These are phyloP conservation scores for Anser brachyrhynchus DNA, from an alignment of 2,113 vertebrate species.

Conservation along the genomic window DNA sequence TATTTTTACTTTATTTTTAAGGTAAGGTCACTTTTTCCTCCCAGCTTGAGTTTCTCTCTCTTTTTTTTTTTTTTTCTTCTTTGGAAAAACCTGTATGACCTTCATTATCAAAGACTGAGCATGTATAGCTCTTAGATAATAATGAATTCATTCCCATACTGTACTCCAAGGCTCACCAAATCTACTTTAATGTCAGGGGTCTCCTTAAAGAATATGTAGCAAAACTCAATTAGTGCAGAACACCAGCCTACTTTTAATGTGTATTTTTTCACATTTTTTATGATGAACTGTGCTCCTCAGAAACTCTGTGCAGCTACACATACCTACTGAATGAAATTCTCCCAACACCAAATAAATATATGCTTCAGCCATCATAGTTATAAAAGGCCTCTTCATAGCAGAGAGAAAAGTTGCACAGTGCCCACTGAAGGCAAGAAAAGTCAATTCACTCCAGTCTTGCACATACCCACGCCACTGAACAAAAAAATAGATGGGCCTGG, in stretches of 20 bases:
- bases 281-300: neutral
- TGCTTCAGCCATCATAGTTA: neutral
- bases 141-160: neutral
- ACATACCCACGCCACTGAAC: neutral
- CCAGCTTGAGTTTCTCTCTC: neutral
- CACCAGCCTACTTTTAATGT: neutral
- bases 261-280: conserved; percentile 29
- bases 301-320: neutral
- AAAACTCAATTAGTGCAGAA: neutral
- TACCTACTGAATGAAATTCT: conserved; percentile 15
- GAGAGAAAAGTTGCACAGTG: conserved; percentile 2
- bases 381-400: conserved; percentile 47
- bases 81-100: neutral
- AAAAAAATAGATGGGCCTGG: neutral
- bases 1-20: neutral
- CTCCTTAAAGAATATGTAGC: neutral
- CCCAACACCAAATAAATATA: conserved; percentile 23
- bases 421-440: conserved; percentile 5
- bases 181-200: neutral
- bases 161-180: neutral
- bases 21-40: neutral
- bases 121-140: neutral
- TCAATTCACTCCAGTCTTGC: neutral
- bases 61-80: neutral
- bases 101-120: neutral